Conservation (phyloP, 2,888 invertebrate genomes). For the Helobdella robusta region DNA sequence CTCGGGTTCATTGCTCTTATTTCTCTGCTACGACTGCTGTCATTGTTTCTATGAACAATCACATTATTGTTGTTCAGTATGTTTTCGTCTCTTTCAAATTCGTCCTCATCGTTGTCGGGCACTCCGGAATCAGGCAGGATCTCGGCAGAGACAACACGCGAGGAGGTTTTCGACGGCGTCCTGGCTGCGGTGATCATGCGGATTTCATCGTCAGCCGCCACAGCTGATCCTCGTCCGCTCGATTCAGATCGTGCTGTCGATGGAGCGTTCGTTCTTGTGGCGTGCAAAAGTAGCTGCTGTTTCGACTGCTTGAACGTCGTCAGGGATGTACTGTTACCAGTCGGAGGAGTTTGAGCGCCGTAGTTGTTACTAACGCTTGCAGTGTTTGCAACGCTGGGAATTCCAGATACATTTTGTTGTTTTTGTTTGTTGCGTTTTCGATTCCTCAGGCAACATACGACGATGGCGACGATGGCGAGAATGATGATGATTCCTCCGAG, state of each 20-base stretch:
- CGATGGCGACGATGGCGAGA: slow-evolving; percentile 65
- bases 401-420: too few relatives aligned
- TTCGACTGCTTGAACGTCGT: slow-evolving; percentile 1
- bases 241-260: slow-evolving; percentile 83
- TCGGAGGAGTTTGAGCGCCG: neutral
- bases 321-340: neutral
- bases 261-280: slow-evolving; percentile 1
- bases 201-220: slow-evolving; percentile 88
- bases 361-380: neutral
- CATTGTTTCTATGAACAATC: too few relatives aligned
- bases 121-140: slow-evolving; percentile 55
- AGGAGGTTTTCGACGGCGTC: slow-evolving; percentile 12
- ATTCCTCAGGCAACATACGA: slow-evolving; percentile 56
- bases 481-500: slow-evolving; percentile 67
- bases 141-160: slow-evolving; percentile 7
- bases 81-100: neutral
- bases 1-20: too few relatives aligned
- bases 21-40: too few relatives aligned
- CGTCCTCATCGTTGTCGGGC: slow-evolving; percentile 54
- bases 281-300: too few relatives aligned
- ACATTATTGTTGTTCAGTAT: too few relatives aligned
- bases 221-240: slow-evolving; percentile 89
- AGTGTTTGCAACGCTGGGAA: too few relatives aligned
- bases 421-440: neutral
- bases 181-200: slow-evolving; percentile 86